A percentile compares a stretch with the other conserved stretches of the same genome.
Conservation (phyloP, 2,113 vertebrate genomes). For the Tympanuchus pallidicinctus region DNA sequence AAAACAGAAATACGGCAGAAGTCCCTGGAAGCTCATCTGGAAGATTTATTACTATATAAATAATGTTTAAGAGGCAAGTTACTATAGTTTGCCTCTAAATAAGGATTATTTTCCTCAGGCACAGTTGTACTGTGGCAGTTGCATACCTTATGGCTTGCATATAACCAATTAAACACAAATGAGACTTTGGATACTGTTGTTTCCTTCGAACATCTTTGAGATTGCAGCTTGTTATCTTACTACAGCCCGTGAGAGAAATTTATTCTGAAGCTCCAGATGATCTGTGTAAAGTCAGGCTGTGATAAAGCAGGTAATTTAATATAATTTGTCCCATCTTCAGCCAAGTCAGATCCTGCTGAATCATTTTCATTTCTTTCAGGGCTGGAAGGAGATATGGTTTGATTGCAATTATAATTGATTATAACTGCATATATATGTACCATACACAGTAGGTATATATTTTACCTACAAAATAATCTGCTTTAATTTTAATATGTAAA, state of each 20-base stretch:
- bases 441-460: fast-evolving
- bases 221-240: neutral
- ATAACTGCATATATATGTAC: too few species aligned
- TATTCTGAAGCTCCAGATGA: neutral
- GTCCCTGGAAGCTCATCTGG: neutral
- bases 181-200: neutral
- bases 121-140: neutral
- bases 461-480: neutral
- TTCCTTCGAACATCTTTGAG: neutral
- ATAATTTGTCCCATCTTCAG: neutral
- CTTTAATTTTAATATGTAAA: neutral
- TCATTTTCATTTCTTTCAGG: neutral
- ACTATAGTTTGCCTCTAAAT: neutral
- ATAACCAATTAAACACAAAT: neutral
- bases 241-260: neutral
- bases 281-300: neutral
- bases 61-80: neutral
- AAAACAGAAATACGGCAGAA: neutral
- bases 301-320: neutral
- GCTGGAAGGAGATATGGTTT: neutral
- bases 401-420: neutral
- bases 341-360: neutral
- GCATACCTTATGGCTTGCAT: neutral
- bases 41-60: neutral
- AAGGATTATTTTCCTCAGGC: neutral